These are phyloP conservation scores for Antigone vipio DNA, from an alignment of 2,113 vertebrate genomes.

Conservation along the genomic window DNA sequence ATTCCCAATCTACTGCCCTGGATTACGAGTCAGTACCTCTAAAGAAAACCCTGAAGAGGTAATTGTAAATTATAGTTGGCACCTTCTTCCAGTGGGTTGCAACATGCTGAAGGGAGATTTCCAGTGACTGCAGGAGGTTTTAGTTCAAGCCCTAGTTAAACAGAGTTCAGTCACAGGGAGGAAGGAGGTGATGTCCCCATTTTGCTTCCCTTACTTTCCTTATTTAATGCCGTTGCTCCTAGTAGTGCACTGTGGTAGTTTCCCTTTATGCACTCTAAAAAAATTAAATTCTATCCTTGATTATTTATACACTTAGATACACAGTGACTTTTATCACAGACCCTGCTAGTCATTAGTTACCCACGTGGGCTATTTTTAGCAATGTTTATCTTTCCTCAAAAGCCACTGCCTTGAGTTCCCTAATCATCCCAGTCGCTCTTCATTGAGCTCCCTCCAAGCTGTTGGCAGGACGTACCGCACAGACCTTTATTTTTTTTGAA, in stretches of 20 bases:
- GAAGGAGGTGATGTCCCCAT: background rate
- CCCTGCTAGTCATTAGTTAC: background rate
- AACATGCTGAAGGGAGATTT: background rate
- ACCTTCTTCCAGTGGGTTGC: background rate
- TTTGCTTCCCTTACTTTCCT: background rate
- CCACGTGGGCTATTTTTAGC: constrained; percentile 4
- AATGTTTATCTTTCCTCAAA: constrained; percentile 44
- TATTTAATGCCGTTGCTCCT: background rate
- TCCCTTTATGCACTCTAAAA: background rate
- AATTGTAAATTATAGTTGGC: background rate
- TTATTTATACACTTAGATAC: constrained; percentile 24
- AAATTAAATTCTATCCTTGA: constrained; percentile 18
- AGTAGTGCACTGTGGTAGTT: background rate
- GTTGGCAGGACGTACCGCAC: background rate
- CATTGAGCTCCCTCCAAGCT: background rate
- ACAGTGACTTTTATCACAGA: background rate
- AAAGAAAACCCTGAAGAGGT: background rate
- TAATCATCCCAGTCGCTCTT: background rate
- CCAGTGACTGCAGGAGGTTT: background rate
- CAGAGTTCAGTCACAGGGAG: background rate
- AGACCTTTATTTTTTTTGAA: background rate
- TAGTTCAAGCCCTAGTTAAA: background rate
- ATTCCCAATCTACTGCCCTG: background rate
- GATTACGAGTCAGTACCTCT: background rate
- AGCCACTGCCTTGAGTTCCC: constrained; percentile 16